phyloP scores from a whole-genome alignment of 2,888 invertebrate species.

The Melanostoma mellinum region DNA sequence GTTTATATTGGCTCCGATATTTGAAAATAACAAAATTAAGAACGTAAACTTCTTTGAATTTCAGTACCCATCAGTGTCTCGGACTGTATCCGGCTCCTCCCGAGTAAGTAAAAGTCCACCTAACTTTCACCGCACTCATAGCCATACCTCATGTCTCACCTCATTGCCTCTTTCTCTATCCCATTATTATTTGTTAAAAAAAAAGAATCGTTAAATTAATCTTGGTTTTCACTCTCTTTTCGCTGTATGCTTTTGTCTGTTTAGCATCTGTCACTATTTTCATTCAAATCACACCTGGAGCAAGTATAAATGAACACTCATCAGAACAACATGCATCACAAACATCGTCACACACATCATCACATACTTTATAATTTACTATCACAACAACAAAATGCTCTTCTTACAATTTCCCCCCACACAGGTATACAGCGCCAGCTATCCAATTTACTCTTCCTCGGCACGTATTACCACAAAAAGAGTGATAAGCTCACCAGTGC shows the following conservation, averaged over 20 bases:
- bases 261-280: slow-evolving; percentile 31
- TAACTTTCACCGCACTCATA: slow-evolving; percentile 15
- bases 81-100: slow-evolving; percentile 58
- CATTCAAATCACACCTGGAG: slow-evolving; percentile 35
- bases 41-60: not conserved
- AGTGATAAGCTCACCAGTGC: slow-evolving; percentile 79
- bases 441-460: slow-evolving; percentile 81
- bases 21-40: no score
- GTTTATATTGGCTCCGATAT: not conserved
- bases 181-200: not conserved
- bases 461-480: slow-evolving; percentile 75
- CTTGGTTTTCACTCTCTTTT: slow-evolving; percentile 17
- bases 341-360: slow-evolving; percentile 28
- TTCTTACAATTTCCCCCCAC: slow-evolving; percentile 63
- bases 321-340: slow-evolving; percentile 28
- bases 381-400: slow-evolving; percentile 19
- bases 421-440: slow-evolving; percentile 81
- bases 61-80: slow-evolving; percentile 66
- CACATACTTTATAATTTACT: slow-evolving; percentile 43
- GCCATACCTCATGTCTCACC: slow-evolving; percentile 33
- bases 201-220: not conserved
- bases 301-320: slow-evolving; percentile 19
- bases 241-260: slow-evolving; percentile 32
- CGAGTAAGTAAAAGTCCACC: slow-evolving; percentile 54
- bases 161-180: slow-evolving; percentile 10